Conservation (phyloP, 2,888 invertebrate species). For the Latheticus oryzae region DNA sequence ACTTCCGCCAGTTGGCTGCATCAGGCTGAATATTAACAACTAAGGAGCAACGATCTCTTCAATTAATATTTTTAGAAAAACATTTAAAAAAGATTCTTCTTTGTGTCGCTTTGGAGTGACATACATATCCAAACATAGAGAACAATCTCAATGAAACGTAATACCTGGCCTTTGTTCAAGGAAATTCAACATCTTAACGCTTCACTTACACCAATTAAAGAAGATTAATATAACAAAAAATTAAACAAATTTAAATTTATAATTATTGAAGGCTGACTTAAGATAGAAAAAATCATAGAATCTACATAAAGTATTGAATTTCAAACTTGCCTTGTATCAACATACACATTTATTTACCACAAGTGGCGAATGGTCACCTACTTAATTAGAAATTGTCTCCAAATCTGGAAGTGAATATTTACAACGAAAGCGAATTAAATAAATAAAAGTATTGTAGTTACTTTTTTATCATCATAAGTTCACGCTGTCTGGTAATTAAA, state of each 20-base stretch:
- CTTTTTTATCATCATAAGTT: too few species aligned
- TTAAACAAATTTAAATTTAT: too few species aligned
- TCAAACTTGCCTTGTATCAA: constrained; percentile 2
- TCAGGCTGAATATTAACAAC: constrained; percentile 17
- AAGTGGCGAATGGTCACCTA: constrained; percentile 24
- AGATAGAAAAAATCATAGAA: too few species aligned
- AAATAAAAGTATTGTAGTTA: too few species aligned
- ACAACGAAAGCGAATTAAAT: constrained; percentile 30
- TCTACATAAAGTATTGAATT: constrained; percentile 9
- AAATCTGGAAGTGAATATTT: constrained; percentile 30
- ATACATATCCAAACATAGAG: constrained; percentile 37
- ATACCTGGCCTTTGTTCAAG: constrained; percentile 33
- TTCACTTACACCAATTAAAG: constrained; percentile 7
- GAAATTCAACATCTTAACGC: constrained; percentile 15
- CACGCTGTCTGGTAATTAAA: constrained; percentile 21
- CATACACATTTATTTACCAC: constrained; percentile 12
- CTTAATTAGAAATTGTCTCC: constrained; percentile 40
- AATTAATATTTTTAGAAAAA: constrained; percentile 21
- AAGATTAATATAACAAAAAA: too few species aligned
- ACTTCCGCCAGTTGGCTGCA: constrained; percentile 32
- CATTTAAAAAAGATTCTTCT: constrained; percentile 6
- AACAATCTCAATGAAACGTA: constrained; percentile 28
- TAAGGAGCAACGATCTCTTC: constrained; percentile 15
- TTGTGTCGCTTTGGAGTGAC: constrained; percentile 16
- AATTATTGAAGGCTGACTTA: too few species aligned